Evolutionary conservation across 2,888 invertebrate genomes (phyloP).

Genomic region (Eurytoma californica): DNA sequence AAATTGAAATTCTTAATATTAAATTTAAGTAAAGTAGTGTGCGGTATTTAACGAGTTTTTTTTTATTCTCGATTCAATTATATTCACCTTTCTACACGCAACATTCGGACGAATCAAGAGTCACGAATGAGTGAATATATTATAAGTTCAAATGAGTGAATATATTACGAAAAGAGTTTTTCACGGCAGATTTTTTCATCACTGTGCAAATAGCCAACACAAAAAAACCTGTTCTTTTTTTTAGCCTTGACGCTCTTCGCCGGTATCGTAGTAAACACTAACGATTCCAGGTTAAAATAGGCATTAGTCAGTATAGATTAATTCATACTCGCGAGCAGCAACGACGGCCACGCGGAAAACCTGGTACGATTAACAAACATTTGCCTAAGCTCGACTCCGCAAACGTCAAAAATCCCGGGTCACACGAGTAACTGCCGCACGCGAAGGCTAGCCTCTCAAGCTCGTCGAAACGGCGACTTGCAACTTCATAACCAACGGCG

Average conservation of each 20-base stretch:
- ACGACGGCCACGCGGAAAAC: not conserved
- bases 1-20: too few relatives aligned
- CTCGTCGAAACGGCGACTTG: not conserved
- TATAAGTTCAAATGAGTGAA: slow-evolving; percentile 8
- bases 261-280: not conserved
- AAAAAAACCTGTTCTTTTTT: slow-evolving; percentile 19
- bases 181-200: slow-evolving; percentile 17
- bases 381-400: not conserved
- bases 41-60: not conserved
- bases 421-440: not conserved
- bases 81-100: not conserved
- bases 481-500: not conserved
- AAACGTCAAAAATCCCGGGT: too few relatives aligned
- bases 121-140: slow-evolving; percentile 6
- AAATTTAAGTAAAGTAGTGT: too few relatives aligned
- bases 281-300: slow-evolving; percentile 8
- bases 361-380: not conserved
- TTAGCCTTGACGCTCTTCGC: not conserved
- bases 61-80: not conserved
- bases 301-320: slow-evolving; percentile 11
- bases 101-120: slow-evolving; percentile 22
- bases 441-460: not conserved
- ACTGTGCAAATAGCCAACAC: not conserved
- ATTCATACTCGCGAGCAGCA: not conserved
- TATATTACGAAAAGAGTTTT: not conserved